Evolutionary conservation across 2,113 vertebrate genomes (phyloP).

Genomic region (Catagonus wagneri): DNA sequence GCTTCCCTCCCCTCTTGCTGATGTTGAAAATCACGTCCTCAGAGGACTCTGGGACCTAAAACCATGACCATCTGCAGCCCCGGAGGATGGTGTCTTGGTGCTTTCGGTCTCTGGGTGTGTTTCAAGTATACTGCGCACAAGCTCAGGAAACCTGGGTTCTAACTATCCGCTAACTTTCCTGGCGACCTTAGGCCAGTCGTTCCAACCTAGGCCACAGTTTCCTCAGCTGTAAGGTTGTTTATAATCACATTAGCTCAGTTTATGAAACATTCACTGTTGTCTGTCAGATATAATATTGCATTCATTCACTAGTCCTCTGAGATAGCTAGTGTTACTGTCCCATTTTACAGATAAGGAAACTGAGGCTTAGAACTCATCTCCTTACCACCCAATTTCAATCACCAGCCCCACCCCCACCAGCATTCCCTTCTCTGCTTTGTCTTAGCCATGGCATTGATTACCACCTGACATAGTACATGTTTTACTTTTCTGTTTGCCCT

Average conservation of each 20-base stretch:
- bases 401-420: too few species aligned
- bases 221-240: not conserved
- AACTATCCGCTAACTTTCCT: not conserved
- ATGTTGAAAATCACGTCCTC: not conserved
- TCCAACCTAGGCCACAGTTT: not conserved
- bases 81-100: not conserved
- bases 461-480: not conserved
- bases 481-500: not conserved
- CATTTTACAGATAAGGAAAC: not conserved
- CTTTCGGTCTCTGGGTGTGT: not conserved
- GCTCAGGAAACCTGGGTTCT: not conserved
- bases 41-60: not conserved
- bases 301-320: not conserved
- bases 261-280: not conserved
- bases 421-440: not conserved
- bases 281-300: not conserved
- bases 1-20: not conserved
- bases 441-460: not conserved
- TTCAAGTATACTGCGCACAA: accelerated
- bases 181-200: not conserved
- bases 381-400: not conserved
- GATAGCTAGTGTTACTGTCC: not conserved
- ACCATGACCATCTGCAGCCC: not conserved
- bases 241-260: not conserved
- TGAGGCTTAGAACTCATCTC: not conserved